Base-by-base conservation (phyloP, 2,888 invertebrate species). In the Apantesis nais region DNA sequence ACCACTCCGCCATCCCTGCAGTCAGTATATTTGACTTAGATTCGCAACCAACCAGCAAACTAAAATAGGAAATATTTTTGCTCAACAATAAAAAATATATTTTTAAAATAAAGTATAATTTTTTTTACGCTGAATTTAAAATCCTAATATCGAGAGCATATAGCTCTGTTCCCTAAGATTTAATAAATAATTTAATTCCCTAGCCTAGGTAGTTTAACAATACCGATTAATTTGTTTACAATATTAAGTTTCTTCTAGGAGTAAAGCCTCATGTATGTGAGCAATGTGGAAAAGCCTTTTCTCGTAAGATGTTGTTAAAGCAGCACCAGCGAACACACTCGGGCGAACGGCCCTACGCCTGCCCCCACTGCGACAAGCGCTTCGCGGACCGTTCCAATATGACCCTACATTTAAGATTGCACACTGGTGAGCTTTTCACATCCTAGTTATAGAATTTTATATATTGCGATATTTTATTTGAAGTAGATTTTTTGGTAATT, bases 371-470 rank as follows among this genome's bases (percentile, higher is more conserved):
- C 84, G 97, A 97, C 78, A 98, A 97, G 89, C 97, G 97, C 3
- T 98, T 98, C 85, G 98, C 98, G 0, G 98, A 98, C 89, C 94
- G 98, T 73, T 97, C 97, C 76, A 98, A 98, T 86, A 98, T 98
- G 98, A 97, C 97, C 31, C 93, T 98, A 14, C 98, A 98, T 88
- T 96, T 97, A 84, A 93, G 97, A 79, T 91, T 98, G 22, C 98
- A 98, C 87, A 97, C 97, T 74, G 97, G 96, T 96, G 75, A 29
- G 80, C 68, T 55, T 22, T 48, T 29, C 41, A 63, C 16, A 41
- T 39, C 41, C n/a, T 14, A 41, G 8, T 4, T 62, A 12, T 9
- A 37, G 11, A 37, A 37, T 5, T 34, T 16, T 4, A 22, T 34
- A 29, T 4, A 55, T 11, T 55, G 11, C 22, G 22, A 11, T 52